Percentiles rank a stretch among this genome's conserved stretches.
Evolutionary conservation across 2,888 invertebrate genomes (phyloP).

Genomic region (Melieria picta): DNA sequence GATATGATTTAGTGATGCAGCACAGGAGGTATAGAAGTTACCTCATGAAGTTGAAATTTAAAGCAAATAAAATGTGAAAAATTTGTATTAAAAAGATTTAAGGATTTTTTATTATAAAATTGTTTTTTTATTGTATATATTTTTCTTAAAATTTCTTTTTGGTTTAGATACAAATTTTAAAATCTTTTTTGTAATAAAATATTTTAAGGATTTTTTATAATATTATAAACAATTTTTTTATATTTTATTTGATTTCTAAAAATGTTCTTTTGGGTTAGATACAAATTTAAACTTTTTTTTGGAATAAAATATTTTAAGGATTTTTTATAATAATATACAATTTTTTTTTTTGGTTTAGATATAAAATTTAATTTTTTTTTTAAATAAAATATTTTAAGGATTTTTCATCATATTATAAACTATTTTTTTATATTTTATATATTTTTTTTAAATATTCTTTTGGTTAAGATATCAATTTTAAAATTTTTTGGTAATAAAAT

Average conservation of each 20-base stretch:
- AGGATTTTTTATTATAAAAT: too few relatives aligned
- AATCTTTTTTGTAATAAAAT: too few relatives aligned
- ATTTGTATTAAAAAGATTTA: too few relatives aligned
- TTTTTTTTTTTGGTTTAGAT: background rate
- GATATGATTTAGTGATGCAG: slow-evolving; percentile 41
- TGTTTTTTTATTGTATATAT: too few relatives aligned
- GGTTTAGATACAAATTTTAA: background rate
- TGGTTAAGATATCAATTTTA: background rate
- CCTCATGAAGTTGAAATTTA: too few relatives aligned
- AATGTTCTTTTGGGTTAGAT: background rate
- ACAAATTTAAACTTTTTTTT: background rate
- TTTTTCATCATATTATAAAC: background rate
- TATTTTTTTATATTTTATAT: background rate
- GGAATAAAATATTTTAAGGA: too few relatives aligned
- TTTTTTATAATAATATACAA: background rate
- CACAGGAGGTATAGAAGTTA: too few relatives aligned
- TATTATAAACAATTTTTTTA: background rate
- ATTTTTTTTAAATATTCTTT: background rate
- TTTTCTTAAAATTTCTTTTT: background rate
- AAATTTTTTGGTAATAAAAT: too few relatives aligned
- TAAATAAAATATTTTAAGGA: too few relatives aligned
- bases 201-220: background rate
- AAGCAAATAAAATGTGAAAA: too few relatives aligned
- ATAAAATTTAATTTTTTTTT: background rate
- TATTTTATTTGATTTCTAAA: too few relatives aligned